A percentile compares a stretch with the other conserved stretches of the same genome.
These are phyloP conservation scores for Ctenoplectra terminalis DNA, from an alignment of 1,140 invertebrate species.

Conservation along the genomic window DNA sequence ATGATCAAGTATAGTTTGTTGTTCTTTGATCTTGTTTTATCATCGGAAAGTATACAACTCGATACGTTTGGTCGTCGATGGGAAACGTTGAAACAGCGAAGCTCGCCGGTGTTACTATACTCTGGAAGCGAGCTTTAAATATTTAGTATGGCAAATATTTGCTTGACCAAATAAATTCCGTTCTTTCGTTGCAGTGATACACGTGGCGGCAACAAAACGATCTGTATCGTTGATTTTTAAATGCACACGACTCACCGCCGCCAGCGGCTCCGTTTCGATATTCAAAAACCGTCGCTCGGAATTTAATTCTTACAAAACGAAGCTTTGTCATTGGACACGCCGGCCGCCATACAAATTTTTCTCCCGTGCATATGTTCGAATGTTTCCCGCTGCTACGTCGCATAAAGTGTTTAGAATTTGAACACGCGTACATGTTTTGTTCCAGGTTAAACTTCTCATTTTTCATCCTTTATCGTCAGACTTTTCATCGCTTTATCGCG, in stretches of 20 bases:
- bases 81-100: neutral
- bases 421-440: neutral
- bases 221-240: constrained; percentile 52
- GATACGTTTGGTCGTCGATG: neutral
- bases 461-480: neutral
- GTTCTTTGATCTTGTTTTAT: neutral
- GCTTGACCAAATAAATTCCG: constrained; percentile 40
- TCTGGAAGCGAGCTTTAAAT: constrained; percentile 14
- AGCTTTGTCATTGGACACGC: neutral
- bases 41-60: neutral
- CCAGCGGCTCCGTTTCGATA: constrained; percentile 24
- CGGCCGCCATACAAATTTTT: neutral
- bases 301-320: constrained; percentile 39
- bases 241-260: neutral
- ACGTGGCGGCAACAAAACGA: constrained; percentile 6
- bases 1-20: neutral
- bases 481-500: too few relatives aligned
- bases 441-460: neutral
- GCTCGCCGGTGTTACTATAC: neutral
- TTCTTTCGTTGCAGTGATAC: neutral
- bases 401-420: neutral
- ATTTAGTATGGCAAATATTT: constrained; percentile 50
- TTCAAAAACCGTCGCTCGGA: constrained; percentile 29
- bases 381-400: neutral
- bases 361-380: neutral